Evolutionary conservation across 2,113 vertebrate genomes (phyloP).

Genomic region (Mungos mungo): DNA sequence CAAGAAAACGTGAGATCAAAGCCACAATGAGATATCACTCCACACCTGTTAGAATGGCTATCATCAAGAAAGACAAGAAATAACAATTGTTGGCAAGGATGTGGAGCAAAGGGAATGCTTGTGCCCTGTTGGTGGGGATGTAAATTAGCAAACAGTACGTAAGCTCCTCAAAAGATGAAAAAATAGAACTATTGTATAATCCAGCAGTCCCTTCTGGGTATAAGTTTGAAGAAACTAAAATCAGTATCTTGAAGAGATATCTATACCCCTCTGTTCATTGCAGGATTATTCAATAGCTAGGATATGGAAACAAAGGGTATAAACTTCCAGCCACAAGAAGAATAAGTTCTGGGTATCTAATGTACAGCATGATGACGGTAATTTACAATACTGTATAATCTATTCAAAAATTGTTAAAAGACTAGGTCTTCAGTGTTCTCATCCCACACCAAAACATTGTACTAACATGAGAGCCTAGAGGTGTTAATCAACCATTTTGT

Average conservation of each 20-base stretch:
- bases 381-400: background rate
- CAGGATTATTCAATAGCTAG: background rate
- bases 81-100: background rate
- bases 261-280: background rate
- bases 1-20: background rate
- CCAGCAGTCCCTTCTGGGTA: background rate
- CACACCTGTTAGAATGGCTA: background rate
- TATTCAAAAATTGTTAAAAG: background rate
- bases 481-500: background rate
- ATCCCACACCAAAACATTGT: background rate
- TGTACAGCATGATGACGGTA: background rate
- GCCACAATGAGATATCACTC: background rate
- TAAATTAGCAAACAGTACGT: background rate
- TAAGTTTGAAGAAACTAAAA: background rate
- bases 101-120: background rate
- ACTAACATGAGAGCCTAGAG: background rate
- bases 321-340: background rate
- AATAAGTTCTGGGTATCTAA: background rate
- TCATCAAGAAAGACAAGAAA: background rate
- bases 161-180: background rate
- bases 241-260: background rate
- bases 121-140: background rate
- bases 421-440: background rate
- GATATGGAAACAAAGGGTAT: background rate
- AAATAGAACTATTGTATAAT: background rate